phyloP scores from a whole-genome alignment of 2,113 vertebrate species.

The Sminthopsis crassicaudata region DNA sequence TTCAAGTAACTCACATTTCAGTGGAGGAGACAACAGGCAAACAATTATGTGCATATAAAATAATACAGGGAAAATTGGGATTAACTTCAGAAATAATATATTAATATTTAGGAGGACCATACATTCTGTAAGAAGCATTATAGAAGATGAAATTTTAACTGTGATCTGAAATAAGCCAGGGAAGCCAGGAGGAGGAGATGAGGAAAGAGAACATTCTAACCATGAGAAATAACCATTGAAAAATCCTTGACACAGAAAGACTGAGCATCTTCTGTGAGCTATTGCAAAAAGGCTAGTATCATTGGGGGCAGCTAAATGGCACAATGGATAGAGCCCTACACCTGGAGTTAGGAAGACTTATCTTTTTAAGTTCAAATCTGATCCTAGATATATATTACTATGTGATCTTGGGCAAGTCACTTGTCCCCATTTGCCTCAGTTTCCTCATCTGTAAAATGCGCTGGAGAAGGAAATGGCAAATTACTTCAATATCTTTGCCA shows the following conservation, averaged over 20 bases:
- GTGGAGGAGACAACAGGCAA: background rate
- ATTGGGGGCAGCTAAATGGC: background rate
- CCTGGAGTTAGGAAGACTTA: background rate
- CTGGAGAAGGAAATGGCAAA: background rate
- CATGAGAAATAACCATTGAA: background rate
- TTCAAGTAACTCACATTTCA: background rate
- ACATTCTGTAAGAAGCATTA: too few species aligned
- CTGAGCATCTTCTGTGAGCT: background rate
- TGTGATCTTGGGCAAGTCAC: background rate
- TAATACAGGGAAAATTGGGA: background rate
- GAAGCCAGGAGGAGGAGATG: background rate
- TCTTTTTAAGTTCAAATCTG: background rate
- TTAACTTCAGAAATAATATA: background rate
- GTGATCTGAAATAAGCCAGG: background rate
- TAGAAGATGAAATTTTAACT: background rate
- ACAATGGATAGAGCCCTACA: background rate
- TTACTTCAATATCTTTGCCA: background rate
- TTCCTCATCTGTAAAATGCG: background rate
- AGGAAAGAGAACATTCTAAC: background rate
- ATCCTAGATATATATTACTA: background rate
- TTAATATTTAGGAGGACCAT: background rate
- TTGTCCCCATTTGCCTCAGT: background rate
- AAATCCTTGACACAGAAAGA: background rate
- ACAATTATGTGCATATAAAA: background rate
- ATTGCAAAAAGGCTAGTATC: background rate